phyloP scores from a whole-genome alignment of 2,113 vertebrate species.

The Callipepla squamata region DNA sequence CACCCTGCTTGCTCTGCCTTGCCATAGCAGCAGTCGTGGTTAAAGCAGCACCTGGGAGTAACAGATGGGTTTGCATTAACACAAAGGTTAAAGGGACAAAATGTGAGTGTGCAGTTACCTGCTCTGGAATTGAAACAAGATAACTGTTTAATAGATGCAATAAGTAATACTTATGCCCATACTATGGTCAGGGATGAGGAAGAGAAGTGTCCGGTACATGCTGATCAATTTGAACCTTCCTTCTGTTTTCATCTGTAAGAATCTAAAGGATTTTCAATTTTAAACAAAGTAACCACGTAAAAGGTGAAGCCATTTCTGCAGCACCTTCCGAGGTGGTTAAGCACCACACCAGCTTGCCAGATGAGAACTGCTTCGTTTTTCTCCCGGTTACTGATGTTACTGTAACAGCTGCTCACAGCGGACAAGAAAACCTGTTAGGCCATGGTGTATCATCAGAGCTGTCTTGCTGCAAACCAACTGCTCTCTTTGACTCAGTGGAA shows the following conservation, averaged over 20 bases:
- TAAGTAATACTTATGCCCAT: too few relatives aligned
- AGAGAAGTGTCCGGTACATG: background rate
- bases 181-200: background rate
- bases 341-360: background rate
- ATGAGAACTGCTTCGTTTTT: background rate
- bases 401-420: background rate
- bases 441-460: background rate
- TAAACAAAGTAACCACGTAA: background rate
- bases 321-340: background rate
- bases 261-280: background rate
- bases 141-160: background rate
- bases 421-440: background rate
- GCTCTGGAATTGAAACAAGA: background rate
- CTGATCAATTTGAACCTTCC: background rate
- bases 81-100: background rate
- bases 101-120: background rate
- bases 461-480: background rate
- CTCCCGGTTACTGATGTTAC: background rate
- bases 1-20: conserved; percentile 65
- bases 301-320: background rate
- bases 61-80: background rate
- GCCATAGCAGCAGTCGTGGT: conserved; percentile 77
- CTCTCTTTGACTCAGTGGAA: background rate
- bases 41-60: conserved; percentile 74
- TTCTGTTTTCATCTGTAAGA: background rate